Percentiles rank a stretch among this genome's conserved stretches.
phyloP scores from a whole-genome alignment of 2,888 invertebrate species.

The Ichneumoninae sp. region DNA sequence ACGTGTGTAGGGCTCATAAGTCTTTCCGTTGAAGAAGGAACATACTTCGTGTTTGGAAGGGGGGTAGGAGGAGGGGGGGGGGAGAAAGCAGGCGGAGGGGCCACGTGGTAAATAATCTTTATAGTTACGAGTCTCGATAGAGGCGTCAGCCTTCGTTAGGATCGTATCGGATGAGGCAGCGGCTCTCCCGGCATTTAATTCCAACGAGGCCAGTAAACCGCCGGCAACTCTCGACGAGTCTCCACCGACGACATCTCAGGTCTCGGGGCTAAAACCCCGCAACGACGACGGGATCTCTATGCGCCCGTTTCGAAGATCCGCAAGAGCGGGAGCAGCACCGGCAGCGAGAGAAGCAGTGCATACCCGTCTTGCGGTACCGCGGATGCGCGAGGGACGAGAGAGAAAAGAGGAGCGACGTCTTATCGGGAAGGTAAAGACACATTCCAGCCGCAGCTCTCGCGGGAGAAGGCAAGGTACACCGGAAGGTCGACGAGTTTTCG shows the following conservation, averaged over 20 bases:
- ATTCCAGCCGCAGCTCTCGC: slow-evolving; percentile 45
- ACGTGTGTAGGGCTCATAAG: not conserved
- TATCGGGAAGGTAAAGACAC: slow-evolving; percentile 46
- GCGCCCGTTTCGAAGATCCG: slow-evolving; percentile 23
- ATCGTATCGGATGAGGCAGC: slow-evolving; percentile 58
- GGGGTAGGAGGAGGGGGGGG: slow-evolving; percentile 31
- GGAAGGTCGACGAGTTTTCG: slow-evolving; percentile 41
- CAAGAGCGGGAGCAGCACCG: slow-evolving; percentile 29
- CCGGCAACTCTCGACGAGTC: not conserved
- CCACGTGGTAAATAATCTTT: slow-evolving; percentile 73
- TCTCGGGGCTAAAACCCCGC: slow-evolving; percentile 37
- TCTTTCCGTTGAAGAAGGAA: not conserved
- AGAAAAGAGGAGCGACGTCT: slow-evolving; percentile 47
- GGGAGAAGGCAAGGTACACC: slow-evolving; percentile 27
- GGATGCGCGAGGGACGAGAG: slow-evolving; percentile 27
- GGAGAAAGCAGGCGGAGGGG: slow-evolving; percentile 38
- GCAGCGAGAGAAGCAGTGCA: slow-evolving; percentile 4
- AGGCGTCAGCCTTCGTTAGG: slow-evolving; percentile 69
- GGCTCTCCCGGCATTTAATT: slow-evolving; percentile 51
- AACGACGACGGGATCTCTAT: slow-evolving; percentile 34
- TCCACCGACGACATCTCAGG: slow-evolving; percentile 20
- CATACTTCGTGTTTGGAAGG: slow-evolving; percentile 1
- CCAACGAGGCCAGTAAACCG: slow-evolving; percentile 56
- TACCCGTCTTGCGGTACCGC: slow-evolving; percentile 26
- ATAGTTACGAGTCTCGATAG: slow-evolving; percentile 69